A percentile compares a stretch with the other conserved stretches of the same genome.
Evolutionary conservation across 2,113 vertebrate genomes (phyloP).

Genomic region (Bubo bubo): DNA sequence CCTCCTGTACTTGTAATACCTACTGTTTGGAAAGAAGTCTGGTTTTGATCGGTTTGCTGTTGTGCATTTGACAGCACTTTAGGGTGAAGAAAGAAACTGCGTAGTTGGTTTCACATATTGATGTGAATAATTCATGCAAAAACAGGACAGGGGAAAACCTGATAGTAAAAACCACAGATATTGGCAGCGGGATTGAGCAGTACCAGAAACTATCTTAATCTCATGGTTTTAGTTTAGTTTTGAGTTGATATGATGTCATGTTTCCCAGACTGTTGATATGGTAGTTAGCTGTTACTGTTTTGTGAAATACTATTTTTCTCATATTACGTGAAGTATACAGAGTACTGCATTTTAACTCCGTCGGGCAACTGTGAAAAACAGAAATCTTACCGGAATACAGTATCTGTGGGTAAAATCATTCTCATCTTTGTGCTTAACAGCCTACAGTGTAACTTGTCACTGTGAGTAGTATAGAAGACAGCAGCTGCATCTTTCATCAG

Average conservation of each 20-base stretch:
- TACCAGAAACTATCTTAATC: slow-evolving; percentile 18
- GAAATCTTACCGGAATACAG: slow-evolving; percentile 26
- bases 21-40: background rate
- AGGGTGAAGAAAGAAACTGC: slow-evolving; percentile 39
- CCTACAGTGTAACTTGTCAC: background rate
- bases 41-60: background rate
- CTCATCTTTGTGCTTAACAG: background rate
- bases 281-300: background rate
- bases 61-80: slow-evolving; percentile 14
- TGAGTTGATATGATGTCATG: slow-evolving; percentile 25
- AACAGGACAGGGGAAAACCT: slow-evolving; percentile 60
- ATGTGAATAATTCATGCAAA: slow-evolving; percentile 56
- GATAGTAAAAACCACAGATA: slow-evolving; percentile 45
- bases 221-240: slow-evolving; percentile 50
- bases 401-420: background rate
- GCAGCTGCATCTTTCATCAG: background rate
- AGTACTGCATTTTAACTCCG: background rate
- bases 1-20: background rate
- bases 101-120: slow-evolving; percentile 45
- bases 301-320: background rate
- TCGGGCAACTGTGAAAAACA: slow-evolving; percentile 11
- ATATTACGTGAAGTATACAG: background rate
- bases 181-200: background rate
- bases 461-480: background rate
- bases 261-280: slow-evolving; percentile 45